Conservation (phyloP, 2,888 invertebrate species). For the Campoletis raptor region DNA sequence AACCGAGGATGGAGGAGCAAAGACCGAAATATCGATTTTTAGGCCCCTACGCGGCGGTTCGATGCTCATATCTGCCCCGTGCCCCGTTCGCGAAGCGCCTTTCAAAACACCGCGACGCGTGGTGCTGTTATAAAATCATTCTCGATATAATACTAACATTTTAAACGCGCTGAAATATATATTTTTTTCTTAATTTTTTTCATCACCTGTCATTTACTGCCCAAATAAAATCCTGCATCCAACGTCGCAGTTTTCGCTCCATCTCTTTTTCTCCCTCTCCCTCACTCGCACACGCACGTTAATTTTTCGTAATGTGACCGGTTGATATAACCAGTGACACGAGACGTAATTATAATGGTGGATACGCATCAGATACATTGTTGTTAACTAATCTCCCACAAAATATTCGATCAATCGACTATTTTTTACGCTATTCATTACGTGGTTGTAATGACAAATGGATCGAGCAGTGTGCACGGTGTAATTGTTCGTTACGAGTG, state of each 20-base stretch:
- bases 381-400: not conserved
- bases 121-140: conserved; percentile 44
- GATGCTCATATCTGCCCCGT: conserved; percentile 83
- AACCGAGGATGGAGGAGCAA: conserved; percentile 88
- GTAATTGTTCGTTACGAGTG: conserved; percentile 26
- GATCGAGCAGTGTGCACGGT: not conserved
- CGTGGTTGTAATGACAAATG: not conserved
- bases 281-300: not conserved
- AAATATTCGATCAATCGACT: not conserved
- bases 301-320: conserved; percentile 9
- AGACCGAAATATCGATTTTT: conserved; percentile 91
- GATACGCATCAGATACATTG: not conserved
- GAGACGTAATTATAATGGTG: conserved; percentile 3
- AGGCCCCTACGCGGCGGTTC: conserved; percentile 87
- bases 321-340: not conserved
- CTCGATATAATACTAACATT: not conserved
- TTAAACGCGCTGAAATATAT: not conserved
- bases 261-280: not conserved
- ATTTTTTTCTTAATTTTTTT: not conserved
- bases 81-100: conserved; percentile 80
- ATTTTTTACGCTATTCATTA: not conserved
- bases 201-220: not conserved
- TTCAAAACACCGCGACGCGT: conserved; percentile 81
- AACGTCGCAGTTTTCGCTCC: not conserved
- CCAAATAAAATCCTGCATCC: not conserved